Percentiles rank a stretch among this genome's conserved stretches.
Conservation (phyloP, 1,140 invertebrate genomes). For the Drosophila rhopaloa region DNA sequence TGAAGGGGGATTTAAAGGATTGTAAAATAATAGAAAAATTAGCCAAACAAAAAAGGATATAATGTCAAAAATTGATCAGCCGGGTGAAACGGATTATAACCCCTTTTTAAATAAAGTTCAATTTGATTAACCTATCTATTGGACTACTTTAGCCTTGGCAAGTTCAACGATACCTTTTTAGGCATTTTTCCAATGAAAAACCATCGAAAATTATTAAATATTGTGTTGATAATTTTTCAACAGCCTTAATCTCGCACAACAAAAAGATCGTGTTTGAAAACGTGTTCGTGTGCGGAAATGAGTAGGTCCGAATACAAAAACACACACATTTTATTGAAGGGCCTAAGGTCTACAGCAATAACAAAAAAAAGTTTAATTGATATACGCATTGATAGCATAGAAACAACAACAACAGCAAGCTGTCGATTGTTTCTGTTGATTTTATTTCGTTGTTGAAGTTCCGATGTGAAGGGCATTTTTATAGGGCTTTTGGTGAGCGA, state of each 20-base stretch:
- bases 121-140: not conserved
- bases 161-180: slow-evolving; percentile 42
- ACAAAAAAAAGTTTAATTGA: slow-evolving; percentile 63
- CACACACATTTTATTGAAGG: slow-evolving; percentile 63
- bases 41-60: too few species aligned
- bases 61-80: too few species aligned
- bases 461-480: slow-evolving; percentile 45
- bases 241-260: slow-evolving; percentile 8
- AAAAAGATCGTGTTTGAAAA: slow-evolving; percentile 24
- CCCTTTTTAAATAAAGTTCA: not conserved
- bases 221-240: slow-evolving; percentile 20
- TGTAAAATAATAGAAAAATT: not conserved
- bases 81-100: too few species aligned
- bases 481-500: slow-evolving; percentile 5
- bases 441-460: slow-evolving; percentile 32
- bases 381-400: slow-evolving; percentile 71
- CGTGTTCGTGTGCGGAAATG: slow-evolving; percentile 68
- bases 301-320: slow-evolving; percentile 36
- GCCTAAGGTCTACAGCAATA: slow-evolving; percentile 46
- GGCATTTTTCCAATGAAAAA: slow-evolving; percentile 14
- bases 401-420: slow-evolving; percentile 20
- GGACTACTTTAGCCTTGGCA: slow-evolving; percentile 29
- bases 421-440: slow-evolving; percentile 51
- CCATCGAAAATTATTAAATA: slow-evolving; percentile 22
- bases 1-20: not conserved